Evolutionary conservation across 2,888 invertebrate genomes (phyloP).

Genomic region (Trachelus tabidus): DNA sequence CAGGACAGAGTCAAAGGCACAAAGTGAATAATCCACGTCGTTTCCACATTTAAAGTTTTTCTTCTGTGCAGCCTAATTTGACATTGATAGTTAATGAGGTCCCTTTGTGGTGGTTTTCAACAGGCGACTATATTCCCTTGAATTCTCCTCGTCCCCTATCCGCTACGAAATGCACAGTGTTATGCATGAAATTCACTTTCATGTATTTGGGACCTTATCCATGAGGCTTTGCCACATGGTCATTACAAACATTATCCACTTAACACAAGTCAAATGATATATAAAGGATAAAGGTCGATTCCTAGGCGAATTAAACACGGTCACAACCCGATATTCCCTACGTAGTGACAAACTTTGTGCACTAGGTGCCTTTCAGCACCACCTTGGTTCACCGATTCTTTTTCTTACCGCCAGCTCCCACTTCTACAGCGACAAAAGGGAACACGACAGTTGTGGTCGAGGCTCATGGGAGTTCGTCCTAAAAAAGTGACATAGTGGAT

Average conservation of each 20-base stretch:
- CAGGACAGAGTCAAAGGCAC: neutral
- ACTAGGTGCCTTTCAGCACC: too few species aligned
- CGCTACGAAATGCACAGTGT: neutral
- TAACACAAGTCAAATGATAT: neutral
- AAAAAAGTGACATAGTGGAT: too few species aligned
- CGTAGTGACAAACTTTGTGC: too few species aligned
- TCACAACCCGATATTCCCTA: too few species aligned
- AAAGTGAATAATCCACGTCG: constrained; percentile 22
- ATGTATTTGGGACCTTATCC: neutral
- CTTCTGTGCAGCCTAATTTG: constrained; percentile 38
- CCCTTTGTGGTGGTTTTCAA: constrained; percentile 25
- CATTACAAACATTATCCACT: neutral
- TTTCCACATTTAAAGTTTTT: constrained; percentile 21
- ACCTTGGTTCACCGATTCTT: too few species aligned
- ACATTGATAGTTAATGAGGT: constrained; percentile 49
- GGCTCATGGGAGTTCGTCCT: too few species aligned
- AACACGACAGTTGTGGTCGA: too few species aligned
- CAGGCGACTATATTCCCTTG: neutral
- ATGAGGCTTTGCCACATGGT: too few species aligned
- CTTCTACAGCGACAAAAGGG: too few species aligned
- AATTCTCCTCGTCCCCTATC: neutral
- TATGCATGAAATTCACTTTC: neutral
- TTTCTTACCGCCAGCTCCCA: too few species aligned
- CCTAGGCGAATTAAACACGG: too few species aligned
- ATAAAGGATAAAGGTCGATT: too few species aligned